These are phyloP conservation scores for Pogonomyrmex californicus DNA, from an alignment of 1,140 invertebrate species.

Conservation along the genomic window DNA sequence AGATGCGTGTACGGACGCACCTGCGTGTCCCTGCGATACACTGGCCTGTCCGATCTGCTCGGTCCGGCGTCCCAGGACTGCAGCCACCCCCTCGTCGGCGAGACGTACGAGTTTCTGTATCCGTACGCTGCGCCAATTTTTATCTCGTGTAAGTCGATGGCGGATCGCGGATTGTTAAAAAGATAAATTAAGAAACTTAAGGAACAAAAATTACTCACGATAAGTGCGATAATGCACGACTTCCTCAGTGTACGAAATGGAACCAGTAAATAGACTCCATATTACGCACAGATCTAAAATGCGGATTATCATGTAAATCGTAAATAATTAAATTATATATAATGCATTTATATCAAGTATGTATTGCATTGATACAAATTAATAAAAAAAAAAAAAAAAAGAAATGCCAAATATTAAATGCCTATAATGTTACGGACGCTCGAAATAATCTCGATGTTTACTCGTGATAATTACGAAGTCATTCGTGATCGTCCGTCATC, in stretches of 20 bases:
- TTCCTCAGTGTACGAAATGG: constrained; percentile 78
- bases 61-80: constrained; percentile 78
- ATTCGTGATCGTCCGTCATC: neutral
- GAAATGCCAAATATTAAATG: neutral
- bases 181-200: neutral
- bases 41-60: constrained; percentile 67
- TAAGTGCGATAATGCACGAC: constrained; percentile 76
- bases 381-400: too few species aligned
- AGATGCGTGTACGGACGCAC: constrained; percentile 78
- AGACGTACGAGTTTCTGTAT: constrained; percentile 62
- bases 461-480: constrained; percentile 24
- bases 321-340: neutral
- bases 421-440: neutral
- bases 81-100: constrained; percentile 77
- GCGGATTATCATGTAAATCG: constrained; percentile 13
- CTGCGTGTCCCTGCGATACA: constrained; percentile 79
- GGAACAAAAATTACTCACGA: constrained; percentile 74
- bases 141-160: neutral
- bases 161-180: neutral
- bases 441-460: constrained; percentile 29
- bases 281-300: constrained; percentile 76
- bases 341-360: too few species aligned
- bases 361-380: too few species aligned
- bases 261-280: constrained; percentile 77
- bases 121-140: constrained; percentile 49